These are phyloP conservation scores for Congeria kusceri DNA, from an alignment of 2,888 invertebrate genomes.

Conservation along the genomic window DNA sequence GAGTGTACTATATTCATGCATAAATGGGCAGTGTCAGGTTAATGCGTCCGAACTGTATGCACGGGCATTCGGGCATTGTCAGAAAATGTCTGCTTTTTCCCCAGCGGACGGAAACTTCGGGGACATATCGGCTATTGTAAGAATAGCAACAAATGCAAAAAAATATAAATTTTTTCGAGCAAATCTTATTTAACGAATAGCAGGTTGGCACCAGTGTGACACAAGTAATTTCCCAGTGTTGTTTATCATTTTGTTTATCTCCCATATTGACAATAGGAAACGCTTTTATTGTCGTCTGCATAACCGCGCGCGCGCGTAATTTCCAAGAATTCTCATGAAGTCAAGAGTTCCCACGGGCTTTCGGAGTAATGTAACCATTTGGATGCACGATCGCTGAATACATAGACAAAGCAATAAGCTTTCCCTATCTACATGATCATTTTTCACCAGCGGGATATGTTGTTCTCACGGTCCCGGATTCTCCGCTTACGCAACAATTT, in stretches of 20 bases:
- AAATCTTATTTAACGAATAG: not conserved
- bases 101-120: not conserved
- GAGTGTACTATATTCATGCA: too few species aligned
- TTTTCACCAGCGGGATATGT: slow-evolving; percentile 48
- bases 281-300: slow-evolving; percentile 37
- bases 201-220: slow-evolving; percentile 2
- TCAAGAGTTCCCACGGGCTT: slow-evolving; percentile 41
- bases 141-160: not conserved
- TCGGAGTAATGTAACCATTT: slow-evolving; percentile 37
- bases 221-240: slow-evolving; percentile 14
- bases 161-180: not conserved
- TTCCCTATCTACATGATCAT: slow-evolving; percentile 54
- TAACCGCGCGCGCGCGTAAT: slow-evolving; percentile 25
- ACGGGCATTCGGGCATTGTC: not conserved
- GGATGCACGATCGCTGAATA: slow-evolving; percentile 1
- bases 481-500: slow-evolving; percentile 64
- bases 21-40: too few species aligned
- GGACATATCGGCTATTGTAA: not conserved
- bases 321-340: slow-evolving; percentile 4
- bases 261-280: slow-evolving; percentile 23
- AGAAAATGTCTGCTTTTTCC: not conserved
- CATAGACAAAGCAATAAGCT: slow-evolving; percentile 41
- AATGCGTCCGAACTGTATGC: not conserved
- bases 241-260: slow-evolving; percentile 41
- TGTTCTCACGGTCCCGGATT: slow-evolving; percentile 52